Base-by-base conservation (phyloP, 2,797 vertebrate genomes). In the Buceros bicornis region DNA sequence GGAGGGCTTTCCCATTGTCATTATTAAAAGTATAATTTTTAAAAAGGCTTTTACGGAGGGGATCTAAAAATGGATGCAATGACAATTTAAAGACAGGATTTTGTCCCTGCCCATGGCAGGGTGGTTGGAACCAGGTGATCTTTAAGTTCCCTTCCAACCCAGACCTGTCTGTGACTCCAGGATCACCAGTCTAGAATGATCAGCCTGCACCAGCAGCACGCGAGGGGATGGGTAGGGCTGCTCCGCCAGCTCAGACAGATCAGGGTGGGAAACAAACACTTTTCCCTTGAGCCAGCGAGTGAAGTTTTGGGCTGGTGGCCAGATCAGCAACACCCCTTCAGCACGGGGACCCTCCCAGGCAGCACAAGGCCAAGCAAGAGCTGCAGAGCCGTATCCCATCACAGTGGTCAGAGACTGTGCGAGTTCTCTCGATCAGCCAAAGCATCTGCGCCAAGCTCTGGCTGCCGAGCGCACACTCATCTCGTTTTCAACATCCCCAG, bases 331-430 rank as follows among this genome's bases (percentile, higher is more conserved):
- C 8, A 31, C 33, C 74, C 76, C n/a, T 5, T 6, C 2, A 2
- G 35, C 66, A 12, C 1, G 3, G 19, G 2, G 5, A 51, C 17
- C 11, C 2, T 0, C 56, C 3, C 28, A 40, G 37, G 37, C 12
- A 40, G 37, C 37, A 40, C 37, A 40, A 1, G 50, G 53, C 73
- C 47, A 10, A 1, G 1, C 56, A 29, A 10, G 28, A 45, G 82
- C 82, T 28, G 73, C 72, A 26, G 58, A 29, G 1, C 42, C 7
- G 5, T 29, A 0, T 10, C 61, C 70, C 13, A 2, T 19, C 53
- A 37, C 1, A 6, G 40, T 3, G 3, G 0, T 8, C 50, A 51
- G 48, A 24, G 25, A 1, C 47, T 3, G 53, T 21, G 3, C 1
- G 1, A 33, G 54, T 31, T 33, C 13, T 53, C 67, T 31, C 15